Base-by-base conservation (phyloP, 53 echinoderm and acorn worm species). In the Actinopyga echinites region DNA sequence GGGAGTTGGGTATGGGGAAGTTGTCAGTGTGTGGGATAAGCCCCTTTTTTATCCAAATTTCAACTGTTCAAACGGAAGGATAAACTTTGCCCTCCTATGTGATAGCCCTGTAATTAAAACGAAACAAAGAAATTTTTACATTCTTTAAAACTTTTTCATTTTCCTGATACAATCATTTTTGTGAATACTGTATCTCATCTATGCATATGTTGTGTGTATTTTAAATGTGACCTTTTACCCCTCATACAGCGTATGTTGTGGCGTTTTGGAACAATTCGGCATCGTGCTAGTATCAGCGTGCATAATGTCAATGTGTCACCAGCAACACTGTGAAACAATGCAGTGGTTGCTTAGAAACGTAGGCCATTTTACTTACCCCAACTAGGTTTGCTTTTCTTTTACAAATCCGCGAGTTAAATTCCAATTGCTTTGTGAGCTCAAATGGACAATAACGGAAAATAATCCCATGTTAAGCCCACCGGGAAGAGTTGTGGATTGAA, bases 301-400 rank as follows among this genome's bases (percentile, higher is more conserved):
- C 71, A 10, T 63, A 71, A 35, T 25, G 71, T 71, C 28, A 71
- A 22, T 43, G 40, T 30, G 29, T 31, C 28, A 28, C 44, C 71
- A 40, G 69, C 58, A 42, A 80, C 88, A 82, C 88, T 88, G 88
- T 77, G 88, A 74, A 88, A 88, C 88, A 88, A 88, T 88, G 88
- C 88, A 88, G 88, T 88, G 83, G 75, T 49, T 12, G 44, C 10
- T 57, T 63, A 83, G 78, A 30, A n/a, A 28, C 20, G 30, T 56
- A 56, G 78, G 78, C 56, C 53, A 32, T 78, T 78, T 71, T 40
- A 37, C 71, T 71, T 45, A 71, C 71, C 71, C 42, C 28, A 21
- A 34, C 31, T 71, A 71, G 78, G 56, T 30, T 30, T 25, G 30
- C 44, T 8, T 24, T 56, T 55, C 57, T 21, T n/a, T 24, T 26